Conservation (phyloP, 1,140 invertebrate genomes). For the Proales similis region DNA sequence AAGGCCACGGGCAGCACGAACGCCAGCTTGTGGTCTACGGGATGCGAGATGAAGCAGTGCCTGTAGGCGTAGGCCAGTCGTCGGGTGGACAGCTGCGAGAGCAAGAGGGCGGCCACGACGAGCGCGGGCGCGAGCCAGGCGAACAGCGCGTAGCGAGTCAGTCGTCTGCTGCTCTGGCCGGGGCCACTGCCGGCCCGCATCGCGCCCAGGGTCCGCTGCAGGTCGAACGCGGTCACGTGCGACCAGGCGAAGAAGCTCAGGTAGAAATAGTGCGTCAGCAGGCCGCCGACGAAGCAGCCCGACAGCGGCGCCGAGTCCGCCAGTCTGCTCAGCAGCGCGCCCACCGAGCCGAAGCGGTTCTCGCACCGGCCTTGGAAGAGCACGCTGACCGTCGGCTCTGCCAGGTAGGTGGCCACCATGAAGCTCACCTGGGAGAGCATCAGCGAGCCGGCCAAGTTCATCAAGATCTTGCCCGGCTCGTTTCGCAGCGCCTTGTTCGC, state of each 20-base stretch:
- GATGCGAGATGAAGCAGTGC: conserved; percentile 14
- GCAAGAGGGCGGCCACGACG: too few relatives aligned
- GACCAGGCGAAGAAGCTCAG: conserved; percentile 16
- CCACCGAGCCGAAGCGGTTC: conserved; percentile 1
- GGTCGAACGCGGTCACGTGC: conserved; percentile 12
- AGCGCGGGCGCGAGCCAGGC: too few relatives aligned
- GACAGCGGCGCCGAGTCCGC: not conserved
- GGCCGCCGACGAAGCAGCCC: not conserved
- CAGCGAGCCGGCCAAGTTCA: not conserved
- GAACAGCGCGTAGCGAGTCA: too few relatives aligned
- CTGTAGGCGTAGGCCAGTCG: too few relatives aligned
- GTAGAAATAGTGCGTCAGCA: conserved; percentile 12
- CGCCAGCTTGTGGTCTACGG: not conserved
- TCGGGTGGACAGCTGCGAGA: too few relatives aligned
- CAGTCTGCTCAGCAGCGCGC: too few relatives aligned
- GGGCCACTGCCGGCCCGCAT: too few relatives aligned
- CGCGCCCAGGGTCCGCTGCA: too few relatives aligned
- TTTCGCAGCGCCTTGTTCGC: not conserved
- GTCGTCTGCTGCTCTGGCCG: too few relatives aligned
- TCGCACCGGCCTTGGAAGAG: not conserved
- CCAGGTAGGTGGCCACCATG: not conserved
- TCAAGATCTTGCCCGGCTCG: conserved; percentile 10
- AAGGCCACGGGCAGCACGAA: conserved; percentile 6
- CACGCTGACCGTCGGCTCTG: not conserved
- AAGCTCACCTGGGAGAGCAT: conserved; percentile 7